Evolutionary conservation across 1,140 invertebrate genomes (phyloP).

Genomic region (Drosophila teissieri): DNA sequence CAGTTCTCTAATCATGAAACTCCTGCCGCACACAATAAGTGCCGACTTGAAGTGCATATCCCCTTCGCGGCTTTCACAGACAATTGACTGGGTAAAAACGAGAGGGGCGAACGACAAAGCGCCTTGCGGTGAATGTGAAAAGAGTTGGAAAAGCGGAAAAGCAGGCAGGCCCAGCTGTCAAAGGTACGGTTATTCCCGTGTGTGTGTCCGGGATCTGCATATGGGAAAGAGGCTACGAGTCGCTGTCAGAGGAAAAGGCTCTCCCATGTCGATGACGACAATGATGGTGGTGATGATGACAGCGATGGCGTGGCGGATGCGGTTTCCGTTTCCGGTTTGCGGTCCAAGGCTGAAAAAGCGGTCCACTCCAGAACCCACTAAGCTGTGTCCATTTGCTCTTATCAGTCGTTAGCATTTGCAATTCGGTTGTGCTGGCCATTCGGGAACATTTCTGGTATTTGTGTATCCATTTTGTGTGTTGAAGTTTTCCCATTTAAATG

Average conservation of each 20-base stretch:
- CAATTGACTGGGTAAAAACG: background rate
- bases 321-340: constrained; percentile 48
- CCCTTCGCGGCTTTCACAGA: background rate
- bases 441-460: constrained; percentile 33
- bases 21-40: constrained; percentile 1
- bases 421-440: constrained; percentile 15
- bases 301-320: constrained; percentile 44
- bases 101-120: constrained; percentile 13
- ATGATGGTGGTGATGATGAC: constrained; percentile 35
- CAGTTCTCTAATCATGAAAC: background rate
- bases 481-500: constrained; percentile 72
- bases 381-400: constrained; percentile 45
- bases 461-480: constrained; percentile 48
- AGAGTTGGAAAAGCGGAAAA: constrained; percentile 54
- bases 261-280: constrained; percentile 37
- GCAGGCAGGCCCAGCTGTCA: constrained; percentile 36
- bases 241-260: constrained; percentile 22
- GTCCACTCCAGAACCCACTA: background rate
- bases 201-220: constrained; percentile 4
- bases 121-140: constrained; percentile 49
- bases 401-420: constrained; percentile 51
- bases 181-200: constrained; percentile 8
- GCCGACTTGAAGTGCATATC: constrained; percentile 19
- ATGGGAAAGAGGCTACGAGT: constrained; percentile 3
- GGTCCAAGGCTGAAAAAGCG: constrained; percentile 23